Conservation (phyloP, 2,113 vertebrate species). For the Promerops cafer region DNA sequence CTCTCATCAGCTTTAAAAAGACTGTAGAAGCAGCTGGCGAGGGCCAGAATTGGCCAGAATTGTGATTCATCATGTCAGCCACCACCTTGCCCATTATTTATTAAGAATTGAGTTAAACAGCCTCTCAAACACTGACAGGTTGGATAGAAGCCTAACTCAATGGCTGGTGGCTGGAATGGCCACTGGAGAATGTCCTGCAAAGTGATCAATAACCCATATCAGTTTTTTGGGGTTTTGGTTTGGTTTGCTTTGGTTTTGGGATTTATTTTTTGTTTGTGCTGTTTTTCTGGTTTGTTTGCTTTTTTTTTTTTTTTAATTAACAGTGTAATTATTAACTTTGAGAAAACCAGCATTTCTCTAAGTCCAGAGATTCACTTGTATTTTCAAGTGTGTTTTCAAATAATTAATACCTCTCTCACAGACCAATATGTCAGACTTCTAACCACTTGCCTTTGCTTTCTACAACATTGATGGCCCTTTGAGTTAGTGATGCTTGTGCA, state of each 20-base stretch:
- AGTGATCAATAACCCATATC: not conserved
- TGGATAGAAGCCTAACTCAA: not conserved
- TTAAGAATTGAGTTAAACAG: not conserved
- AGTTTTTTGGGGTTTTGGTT: not conserved
- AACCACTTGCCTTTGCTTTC: conserved; percentile 19
- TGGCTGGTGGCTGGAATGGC: not conserved
- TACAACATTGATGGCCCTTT: conserved; percentile 40
- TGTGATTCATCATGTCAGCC: not conserved
- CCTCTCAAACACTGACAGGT: not conserved
- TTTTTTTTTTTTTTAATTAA: not conserved
- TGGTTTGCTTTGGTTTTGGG: not conserved
- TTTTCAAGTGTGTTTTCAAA: not conserved
- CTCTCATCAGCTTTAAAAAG: not conserved
- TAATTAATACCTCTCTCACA: not conserved
- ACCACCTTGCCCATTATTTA: not conserved
- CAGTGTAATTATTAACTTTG: not conserved
- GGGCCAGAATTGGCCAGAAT: too few species aligned
- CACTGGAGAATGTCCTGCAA: not conserved
- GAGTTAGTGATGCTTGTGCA: conserved; percentile 64
- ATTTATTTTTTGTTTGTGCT: not conserved
- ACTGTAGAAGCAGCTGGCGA: not conserved
- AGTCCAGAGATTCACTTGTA: not conserved
- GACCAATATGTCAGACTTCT: not conserved
- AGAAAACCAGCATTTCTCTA: not conserved
- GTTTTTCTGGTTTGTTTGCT: not conserved